phyloP scores from a whole-genome alignment of 2,888 invertebrate genomes.

The Rotaria macrura region DNA sequence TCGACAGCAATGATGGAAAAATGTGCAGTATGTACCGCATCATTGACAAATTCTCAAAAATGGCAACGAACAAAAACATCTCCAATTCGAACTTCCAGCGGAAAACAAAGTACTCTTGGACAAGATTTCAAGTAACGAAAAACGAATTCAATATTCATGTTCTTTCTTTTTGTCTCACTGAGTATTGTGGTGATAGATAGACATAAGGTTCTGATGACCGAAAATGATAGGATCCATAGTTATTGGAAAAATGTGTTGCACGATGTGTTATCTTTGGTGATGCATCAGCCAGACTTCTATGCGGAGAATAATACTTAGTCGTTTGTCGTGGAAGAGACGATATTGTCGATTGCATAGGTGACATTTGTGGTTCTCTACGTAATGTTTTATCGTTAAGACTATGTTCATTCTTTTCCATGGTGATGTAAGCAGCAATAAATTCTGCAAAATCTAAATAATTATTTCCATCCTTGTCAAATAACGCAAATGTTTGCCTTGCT shows the following conservation, averaged over 20 bases:
- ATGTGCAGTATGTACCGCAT: not conserved
- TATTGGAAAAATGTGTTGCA: not conserved
- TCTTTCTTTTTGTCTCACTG: not conserved
- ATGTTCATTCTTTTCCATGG: not conserved
- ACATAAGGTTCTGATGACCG: not conserved
- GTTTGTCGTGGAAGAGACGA: not conserved
- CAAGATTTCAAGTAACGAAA: not conserved
- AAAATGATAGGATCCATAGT: not conserved
- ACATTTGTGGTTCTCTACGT: not conserved
- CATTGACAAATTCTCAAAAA: not conserved
- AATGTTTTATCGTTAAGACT: not conserved
- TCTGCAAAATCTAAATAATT: slow-evolving; percentile 18
- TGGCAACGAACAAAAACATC: not conserved
- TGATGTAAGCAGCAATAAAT: not conserved
- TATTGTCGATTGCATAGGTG: not conserved
- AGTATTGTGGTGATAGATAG: not conserved
- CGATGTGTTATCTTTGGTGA: not conserved
- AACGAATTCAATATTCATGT: not conserved
- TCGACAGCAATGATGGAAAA: not conserved
- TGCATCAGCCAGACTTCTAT: not conserved
- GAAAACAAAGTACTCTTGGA: not conserved
- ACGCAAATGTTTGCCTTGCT: slow-evolving; percentile 15
- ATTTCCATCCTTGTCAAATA: slow-evolving; percentile 17
- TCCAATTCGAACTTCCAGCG: not conserved
- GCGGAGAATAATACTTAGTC: not conserved